These are phyloP conservation scores for Drosophila baimaii DNA, from an alignment of 1,140 invertebrate genomes.

Conservation along the genomic window DNA sequence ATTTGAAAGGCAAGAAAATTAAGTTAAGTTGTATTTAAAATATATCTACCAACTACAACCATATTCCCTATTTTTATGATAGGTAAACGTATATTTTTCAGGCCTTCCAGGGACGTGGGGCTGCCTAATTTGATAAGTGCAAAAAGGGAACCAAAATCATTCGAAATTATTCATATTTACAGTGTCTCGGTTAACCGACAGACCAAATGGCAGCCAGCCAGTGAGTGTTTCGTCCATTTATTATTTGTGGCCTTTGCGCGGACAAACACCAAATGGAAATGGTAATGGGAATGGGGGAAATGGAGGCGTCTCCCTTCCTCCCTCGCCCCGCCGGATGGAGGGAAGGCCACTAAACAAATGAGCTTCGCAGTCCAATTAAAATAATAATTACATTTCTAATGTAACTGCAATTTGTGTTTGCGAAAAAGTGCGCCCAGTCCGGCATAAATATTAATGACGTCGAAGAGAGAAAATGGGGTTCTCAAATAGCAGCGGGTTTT, in stretches of 20 bases:
- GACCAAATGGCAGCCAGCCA: conserved; percentile 58
- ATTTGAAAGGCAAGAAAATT: background rate
- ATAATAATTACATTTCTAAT: conserved; percentile 84
- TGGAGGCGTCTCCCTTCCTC: background rate
- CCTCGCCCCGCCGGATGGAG: background rate
- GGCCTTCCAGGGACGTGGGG: background rate
- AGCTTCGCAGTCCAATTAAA: conserved; percentile 76
- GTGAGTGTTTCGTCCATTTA: conserved; percentile 63
- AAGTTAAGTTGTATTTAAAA: background rate
- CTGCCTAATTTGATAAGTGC: conserved; percentile 46
- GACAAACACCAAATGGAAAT: conserved; percentile 29
- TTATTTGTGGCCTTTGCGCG: conserved; percentile 65
- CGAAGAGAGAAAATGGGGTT: conserved; percentile 31
- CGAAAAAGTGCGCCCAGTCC: conserved; percentile 62
- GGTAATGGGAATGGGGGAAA: too few species aligned
- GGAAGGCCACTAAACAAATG: conserved; percentile 59
- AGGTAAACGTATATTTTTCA: background rate
- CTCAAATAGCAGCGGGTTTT: conserved; percentile 16
- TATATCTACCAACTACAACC: background rate
- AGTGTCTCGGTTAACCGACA: conserved; percentile 66
- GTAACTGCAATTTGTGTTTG: conserved; percentile 66
- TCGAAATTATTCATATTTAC: conserved; percentile 76
- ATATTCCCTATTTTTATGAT: background rate
- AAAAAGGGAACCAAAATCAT: conserved; percentile 10
- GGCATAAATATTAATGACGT: conserved; percentile 81